A percentile compares a stretch with the other conserved stretches of the same genome.
Evolutionary conservation across 2,113 vertebrate species (phyloP).

Genomic region (Eptesicus fuscus): DNA sequence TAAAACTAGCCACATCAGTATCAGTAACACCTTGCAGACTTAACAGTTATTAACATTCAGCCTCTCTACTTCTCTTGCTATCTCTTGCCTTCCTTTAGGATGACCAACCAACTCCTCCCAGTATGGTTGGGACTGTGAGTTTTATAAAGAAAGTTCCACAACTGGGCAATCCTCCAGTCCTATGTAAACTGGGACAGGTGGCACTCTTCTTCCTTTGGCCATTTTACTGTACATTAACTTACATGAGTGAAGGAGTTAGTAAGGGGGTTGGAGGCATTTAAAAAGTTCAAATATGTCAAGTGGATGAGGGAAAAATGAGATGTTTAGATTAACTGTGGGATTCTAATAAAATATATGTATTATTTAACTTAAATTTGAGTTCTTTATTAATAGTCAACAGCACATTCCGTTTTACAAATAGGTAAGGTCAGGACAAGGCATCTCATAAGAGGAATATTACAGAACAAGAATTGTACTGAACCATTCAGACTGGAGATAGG

Average conservation of each 20-base stretch:
- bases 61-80: background rate
- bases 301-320: background rate
- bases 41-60: background rate
- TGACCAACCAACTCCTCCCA: background rate
- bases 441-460: background rate
- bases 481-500: background rate
- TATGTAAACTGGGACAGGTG: background rate
- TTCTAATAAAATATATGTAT: background rate
- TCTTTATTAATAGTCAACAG: constrained; percentile 10
- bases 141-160: background rate
- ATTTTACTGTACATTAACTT: background rate
- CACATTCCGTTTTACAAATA: constrained; percentile 9
- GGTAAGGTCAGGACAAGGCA: background rate
- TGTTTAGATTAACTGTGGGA: background rate
- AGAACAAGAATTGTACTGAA: background rate
- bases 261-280: background rate
- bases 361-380: constrained; percentile 1
- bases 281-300: constrained; percentile 12
- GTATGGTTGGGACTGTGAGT: background rate
- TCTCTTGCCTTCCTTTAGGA: background rate
- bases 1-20: background rate
- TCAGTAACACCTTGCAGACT: background rate
- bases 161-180: background rate
- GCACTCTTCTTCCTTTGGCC: background rate
- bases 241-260: background rate